Evolutionary conservation across 2,113 vertebrate genomes (phyloP), one percentile per base, ranked within the genome.

Genomic region (Poeciliopsis retropinna): DNA sequence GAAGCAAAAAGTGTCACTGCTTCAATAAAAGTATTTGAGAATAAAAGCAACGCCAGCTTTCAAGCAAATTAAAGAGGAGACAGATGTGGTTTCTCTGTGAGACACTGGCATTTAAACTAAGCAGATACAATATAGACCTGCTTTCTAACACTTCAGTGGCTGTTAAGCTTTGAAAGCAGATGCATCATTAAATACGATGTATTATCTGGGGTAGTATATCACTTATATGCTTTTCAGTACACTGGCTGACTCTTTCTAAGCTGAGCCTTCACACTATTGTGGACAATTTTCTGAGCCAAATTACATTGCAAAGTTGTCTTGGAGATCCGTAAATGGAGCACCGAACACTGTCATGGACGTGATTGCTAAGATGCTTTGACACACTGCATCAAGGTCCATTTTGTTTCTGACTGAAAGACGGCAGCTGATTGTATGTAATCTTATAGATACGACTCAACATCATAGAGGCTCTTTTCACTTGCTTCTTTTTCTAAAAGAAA

Each of bases 241-340:
- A 60, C 30, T 3, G 51, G 25, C 67, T 34, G 28, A 37, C 22
- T 54, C 41, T 9, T 67, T 60, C 15, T 57, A 78, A 39, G 22
- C 14, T 41, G 41, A 57, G 64, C 65, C 64, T 65, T 79, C 67
- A 29, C n/a, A 11, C 28, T 39, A 60, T 61, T 72, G 44, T 30
- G 15, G 76, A 78, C 27, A 69, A 74, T 83, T 72, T 71, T 44
- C 63, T 71, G 29, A 61, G 51, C 57, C 41, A 79, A 79, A 70
- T 85, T 61, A 66, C 51, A 54, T 64, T 67, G 51, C 62, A 60
- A 84, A 70, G 75, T 86, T 87, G 82, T 86, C 86, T 83, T 84
- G 82, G 80, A 84, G 77, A 90, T 34, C 72, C 28, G 30, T 74
- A 47, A 0, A 51, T 60, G 47, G 65, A 60, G 75, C 32, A 64